Percentiles rank a stretch among this genome's conserved stretches.
These are phyloP conservation scores for Dicycla oo DNA, from an alignment of 2,888 invertebrate genomes.

Conservation along the genomic window DNA sequence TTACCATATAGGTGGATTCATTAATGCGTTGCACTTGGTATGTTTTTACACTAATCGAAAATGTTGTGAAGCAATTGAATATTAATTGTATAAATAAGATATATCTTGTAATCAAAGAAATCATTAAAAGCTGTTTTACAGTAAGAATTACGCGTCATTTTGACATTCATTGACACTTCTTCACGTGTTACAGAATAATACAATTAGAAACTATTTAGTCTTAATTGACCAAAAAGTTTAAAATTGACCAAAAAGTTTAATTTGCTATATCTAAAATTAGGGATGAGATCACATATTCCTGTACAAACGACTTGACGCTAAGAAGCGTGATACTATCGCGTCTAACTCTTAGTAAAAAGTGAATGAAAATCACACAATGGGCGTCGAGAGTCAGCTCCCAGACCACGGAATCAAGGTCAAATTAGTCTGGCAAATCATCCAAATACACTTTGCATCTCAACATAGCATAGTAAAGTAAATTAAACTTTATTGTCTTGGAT, in stretches of 20 bases:
- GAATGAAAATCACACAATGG: constrained; percentile 84
- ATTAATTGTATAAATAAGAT: constrained; percentile 74
- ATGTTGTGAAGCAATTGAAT: constrained; percentile 70
- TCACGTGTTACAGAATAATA: not conserved
- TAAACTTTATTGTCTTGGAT: constrained; percentile 41
- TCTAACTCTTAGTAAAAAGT: constrained; percentile 79
- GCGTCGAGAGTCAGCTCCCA: constrained; percentile 82
- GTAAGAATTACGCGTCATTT: constrained; percentile 46
- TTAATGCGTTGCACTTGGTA: constrained; percentile 83
- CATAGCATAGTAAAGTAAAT: constrained; percentile 46
- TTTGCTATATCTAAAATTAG: not conserved
- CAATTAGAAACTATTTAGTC: constrained; percentile 17
- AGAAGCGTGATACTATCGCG: constrained; percentile 71
- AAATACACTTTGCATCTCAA: constrained; percentile 74
- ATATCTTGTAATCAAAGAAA: constrained; percentile 67
- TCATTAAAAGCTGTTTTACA: constrained; percentile 62
- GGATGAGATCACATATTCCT: constrained; percentile 4
- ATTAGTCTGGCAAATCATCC: constrained; percentile 84
- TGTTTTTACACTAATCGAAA: constrained; percentile 76
- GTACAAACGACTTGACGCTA: constrained; percentile 56
- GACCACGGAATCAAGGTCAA: constrained; percentile 86
- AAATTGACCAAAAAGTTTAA: not conserved
- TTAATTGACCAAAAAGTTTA: constrained; percentile 9
- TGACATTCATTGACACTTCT: constrained; percentile 37
- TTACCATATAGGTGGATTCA: constrained; percentile 81